Evolutionary conservation across 64 coral and sea anemone genomes (phyloP), one percentile per base, ranked within the genome.

Genomic region (Catalaphyllia jardinei): DNA sequence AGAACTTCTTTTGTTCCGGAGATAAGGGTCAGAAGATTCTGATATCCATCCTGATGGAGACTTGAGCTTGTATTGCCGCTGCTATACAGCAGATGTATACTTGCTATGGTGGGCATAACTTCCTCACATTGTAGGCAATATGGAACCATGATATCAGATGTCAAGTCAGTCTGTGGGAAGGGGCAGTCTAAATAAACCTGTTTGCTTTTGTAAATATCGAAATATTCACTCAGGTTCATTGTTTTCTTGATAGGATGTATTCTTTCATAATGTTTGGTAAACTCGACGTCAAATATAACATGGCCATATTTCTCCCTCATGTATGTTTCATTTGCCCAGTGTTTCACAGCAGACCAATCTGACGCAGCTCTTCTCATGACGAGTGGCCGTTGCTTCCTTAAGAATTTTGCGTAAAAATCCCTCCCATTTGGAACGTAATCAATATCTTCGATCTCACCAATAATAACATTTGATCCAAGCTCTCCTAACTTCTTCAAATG

Each of bases 1-100:
- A 87, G 90, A 72, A 92, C 83, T 87, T 87, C 90, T 55, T 92
- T 92, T 54, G 10, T 69, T 30, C 90, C 90, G 52, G 90, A 92
- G 25, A 92, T 75, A 54, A 92, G 12, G 30, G 90, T 77, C 9
- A 92, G 42, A 28, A 92, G 76, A 87, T 92, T 92, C 57, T 92
- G 59, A 52, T 87, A 87, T 29, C 90, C 90, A 79, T 92, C 90
- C 5, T 92, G 52, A 51, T 92, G 90, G 33, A 86, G 76, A 92
- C 74, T 86, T 4, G 82, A 87, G 57, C 90, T 92, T 28, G 90
- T 92, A 63, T 74, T 81, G 17, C 90, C 90, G 60, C 74, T 92
- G 31, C 90, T 92, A 15, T 87, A 92, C 22, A 92, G 52, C 64
- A 92, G 71, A 67, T 92, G 90, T 55, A 87, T 62, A 55, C 90